phyloP scores from a whole-genome alignment of 2,113 vertebrate species.

The Heptranchias perlo region DNA sequence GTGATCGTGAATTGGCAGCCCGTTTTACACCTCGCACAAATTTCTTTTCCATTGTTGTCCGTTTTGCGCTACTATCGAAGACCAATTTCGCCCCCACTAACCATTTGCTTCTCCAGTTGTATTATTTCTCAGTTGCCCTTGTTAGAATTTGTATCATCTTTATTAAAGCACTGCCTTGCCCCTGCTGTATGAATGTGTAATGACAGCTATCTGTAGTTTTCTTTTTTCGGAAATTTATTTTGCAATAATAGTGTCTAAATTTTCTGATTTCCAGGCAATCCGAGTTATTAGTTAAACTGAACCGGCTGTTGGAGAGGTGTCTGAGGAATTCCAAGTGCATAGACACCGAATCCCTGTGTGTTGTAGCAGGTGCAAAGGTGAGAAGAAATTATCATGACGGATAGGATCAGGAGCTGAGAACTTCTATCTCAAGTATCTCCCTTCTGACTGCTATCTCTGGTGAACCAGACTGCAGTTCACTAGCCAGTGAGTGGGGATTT shows the following conservation, averaged over 20 bases:
- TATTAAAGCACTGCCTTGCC: not conserved
- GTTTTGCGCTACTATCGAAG: not conserved
- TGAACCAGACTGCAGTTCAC: not conserved
- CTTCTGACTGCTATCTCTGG: not conserved
- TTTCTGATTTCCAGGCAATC: constrained; percentile 68
- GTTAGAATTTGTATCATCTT: not conserved
- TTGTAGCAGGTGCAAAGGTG: constrained; percentile 94
- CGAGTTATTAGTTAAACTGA: constrained; percentile 83
- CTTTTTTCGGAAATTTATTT: not conserved
- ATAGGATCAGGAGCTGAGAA: not conserved
- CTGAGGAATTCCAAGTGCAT: constrained; percentile 90
- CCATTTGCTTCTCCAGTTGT: not conserved
- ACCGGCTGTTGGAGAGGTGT: constrained; percentile 85
- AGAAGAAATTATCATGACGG: not conserved
- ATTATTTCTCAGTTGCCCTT: not conserved
- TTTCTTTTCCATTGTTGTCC: not conserved
- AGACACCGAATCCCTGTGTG: constrained; percentile 90
- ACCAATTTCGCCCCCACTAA: not conserved
- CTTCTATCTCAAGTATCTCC: not conserved
- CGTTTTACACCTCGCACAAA: not conserved
- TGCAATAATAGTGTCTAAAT: not conserved
- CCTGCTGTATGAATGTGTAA: not conserved
- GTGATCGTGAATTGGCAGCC: not conserved
- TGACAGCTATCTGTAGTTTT: not conserved
- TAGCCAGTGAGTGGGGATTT: not conserved